These are phyloP conservation scores for Oscheius onirici DNA, from an alignment of 2,888 invertebrate species.

Conservation along the genomic window DNA sequence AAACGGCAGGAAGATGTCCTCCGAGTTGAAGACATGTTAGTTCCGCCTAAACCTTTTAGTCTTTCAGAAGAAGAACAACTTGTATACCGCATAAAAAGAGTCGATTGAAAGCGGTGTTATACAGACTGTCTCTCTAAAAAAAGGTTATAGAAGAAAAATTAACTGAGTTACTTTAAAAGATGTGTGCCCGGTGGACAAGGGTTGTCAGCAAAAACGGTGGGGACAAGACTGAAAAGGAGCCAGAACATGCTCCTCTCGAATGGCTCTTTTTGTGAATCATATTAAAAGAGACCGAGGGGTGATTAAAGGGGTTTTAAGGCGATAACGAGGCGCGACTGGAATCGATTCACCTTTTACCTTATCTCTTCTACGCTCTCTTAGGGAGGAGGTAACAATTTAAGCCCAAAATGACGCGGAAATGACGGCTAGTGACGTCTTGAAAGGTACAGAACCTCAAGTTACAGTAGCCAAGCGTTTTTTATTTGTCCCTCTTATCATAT, in stretches of 20 bases:
- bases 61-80: neutral
- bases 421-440: neutral
- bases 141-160: neutral
- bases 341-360: neutral
- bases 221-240: neutral
- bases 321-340: neutral
- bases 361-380: neutral
- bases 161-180: neutral
- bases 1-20: constrained; percentile 4
- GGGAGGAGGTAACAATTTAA: neutral
- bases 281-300: neutral
- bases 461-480: too few species aligned
- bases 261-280: constrained; percentile 11
- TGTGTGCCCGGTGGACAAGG: neutral
- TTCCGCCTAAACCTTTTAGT: neutral
- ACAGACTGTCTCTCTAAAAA: neutral
- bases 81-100: constrained; percentile 5
- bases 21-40: constrained; percentile 8
- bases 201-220: neutral
- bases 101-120: neutral
- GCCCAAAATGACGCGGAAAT: neutral
- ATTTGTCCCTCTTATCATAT: too few species aligned
- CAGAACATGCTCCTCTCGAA: neutral
- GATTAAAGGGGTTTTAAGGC: constrained; percentile 22
- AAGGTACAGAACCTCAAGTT: too few species aligned